Evolutionary conservation across 2,888 invertebrate genomes (phyloP).

Genomic region (Epirrita christyi): DNA sequence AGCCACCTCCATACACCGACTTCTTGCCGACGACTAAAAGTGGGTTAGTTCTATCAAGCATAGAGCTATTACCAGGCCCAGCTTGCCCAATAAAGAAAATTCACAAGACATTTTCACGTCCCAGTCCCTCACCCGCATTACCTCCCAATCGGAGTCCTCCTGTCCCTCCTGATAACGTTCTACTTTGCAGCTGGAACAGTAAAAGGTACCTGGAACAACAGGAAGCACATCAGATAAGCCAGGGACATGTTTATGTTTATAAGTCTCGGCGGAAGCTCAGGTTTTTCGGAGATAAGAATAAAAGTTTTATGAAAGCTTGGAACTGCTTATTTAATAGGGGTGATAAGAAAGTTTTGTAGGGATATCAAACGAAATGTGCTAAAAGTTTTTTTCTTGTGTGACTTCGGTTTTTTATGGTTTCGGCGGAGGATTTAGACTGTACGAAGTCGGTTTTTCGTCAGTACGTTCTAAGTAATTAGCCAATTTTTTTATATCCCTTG

Average conservation of each 20-base stretch:
- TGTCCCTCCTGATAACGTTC: conserved; percentile 8
- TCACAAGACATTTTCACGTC: too few species aligned
- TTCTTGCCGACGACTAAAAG: too few species aligned
- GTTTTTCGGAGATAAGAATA: conserved; percentile 18
- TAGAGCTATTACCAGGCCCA: too few species aligned
- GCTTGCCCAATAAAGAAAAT: too few species aligned
- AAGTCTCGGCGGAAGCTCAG: conserved; percentile 4
- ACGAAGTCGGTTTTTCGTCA: not conserved
- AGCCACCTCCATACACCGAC: too few species aligned
- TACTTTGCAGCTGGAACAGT: not conserved
- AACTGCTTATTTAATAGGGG: conserved; percentile 19
- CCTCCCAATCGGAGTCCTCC: not conserved
- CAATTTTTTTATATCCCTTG: too few species aligned
- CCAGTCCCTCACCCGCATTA: conserved; percentile 5
- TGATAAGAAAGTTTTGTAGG: conserved; percentile 21
- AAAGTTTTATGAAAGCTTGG: conserved; percentile 21
- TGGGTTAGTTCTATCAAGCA: too few species aligned
- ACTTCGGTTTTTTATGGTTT: conserved; percentile 10
- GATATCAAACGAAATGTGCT: conserved; percentile 10
- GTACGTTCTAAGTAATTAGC: too few species aligned
- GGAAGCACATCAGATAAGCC: conserved; percentile 21
- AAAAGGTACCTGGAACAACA: conserved; percentile 20
- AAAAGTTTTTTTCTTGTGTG: conserved; percentile 6
- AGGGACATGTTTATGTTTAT: conserved; percentile 17
- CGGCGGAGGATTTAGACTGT: not conserved